Base-by-base conservation (phyloP, 1,140 invertebrate genomes). In the Archivesica marissinica region DNA sequence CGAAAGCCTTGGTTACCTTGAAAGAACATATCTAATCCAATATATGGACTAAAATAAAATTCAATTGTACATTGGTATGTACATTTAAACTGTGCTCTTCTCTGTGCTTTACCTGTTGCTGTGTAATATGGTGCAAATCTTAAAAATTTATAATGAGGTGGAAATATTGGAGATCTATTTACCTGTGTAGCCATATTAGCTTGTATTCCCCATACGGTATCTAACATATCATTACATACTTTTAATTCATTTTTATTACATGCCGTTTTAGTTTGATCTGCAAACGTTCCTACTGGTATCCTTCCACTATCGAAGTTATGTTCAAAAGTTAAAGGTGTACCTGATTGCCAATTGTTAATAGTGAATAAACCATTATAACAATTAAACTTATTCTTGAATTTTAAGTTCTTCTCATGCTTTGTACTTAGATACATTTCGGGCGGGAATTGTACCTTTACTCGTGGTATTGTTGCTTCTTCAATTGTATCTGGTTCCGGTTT, bases 111-210 rank as follows among this genome's bases (percentile, higher is more conserved):
- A 23, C 70, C 70, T 15, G n/a, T 74, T 44, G 35, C 70, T 28
- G 35, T 74, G n/a, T 28, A 74, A 50, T 33, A 74, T 3, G 70
- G 70, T 4, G 70, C 38, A 30, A 74, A 74, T 28, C 70, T 41
- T 23, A 74, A 28, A 35, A 74, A 74, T 23, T 3, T 4, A 6
- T 6, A 50, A 7, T 9, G 13, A 9, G 70, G 70, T 11, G 38
- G 70, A 13, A 74, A 11, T 11, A 74, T 74, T 13, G 70, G 70
- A 11, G 38, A 44, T 23, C 70, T 41, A 30, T 74, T 74, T 50
- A 23, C 15, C 47, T 74, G 35, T 3, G 70, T 74, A 17, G 70
- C 70, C 70, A 74, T 74, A n/a, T 74, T 74, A 30, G 70, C 70
- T 50, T 74, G 70, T 47, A 74, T 28, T 25, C 70, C 70, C 13